Evolutionary conservation across 2,113 vertebrate species (phyloP), one percentile per base, ranked within the genome.

Genomic region (Catharus minimus): DNA sequence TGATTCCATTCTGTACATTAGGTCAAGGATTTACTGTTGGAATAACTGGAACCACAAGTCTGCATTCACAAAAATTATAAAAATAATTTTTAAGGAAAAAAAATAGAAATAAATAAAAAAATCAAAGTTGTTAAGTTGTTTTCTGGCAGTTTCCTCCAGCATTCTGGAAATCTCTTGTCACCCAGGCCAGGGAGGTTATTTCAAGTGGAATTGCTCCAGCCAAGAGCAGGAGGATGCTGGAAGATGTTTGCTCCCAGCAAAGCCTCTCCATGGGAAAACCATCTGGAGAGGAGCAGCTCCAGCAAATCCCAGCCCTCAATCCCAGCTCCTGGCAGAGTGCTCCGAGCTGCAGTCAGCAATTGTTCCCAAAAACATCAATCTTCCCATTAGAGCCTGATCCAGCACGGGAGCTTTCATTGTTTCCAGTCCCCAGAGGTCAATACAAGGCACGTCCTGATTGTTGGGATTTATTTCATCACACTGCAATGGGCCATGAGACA

Each of bases 381-480:
- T 86, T 49, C 82, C 71, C 85, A 52, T 88, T 80, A n/a, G 4
- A 5, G 52, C 41, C 67, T 44, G 47, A 64, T 86, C 47, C 56
- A 81, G 73, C 8, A 7, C 79, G 71, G 30, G 19, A 60, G 68
- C 33, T 89, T 83, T 66, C 88, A 86, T 53, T 95, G 79, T 90
- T 68, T 82, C 49, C 1, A 0, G 36, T 92, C 93, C 79, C 94
- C 77, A 41, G 85, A 88, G 93, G 93, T 88, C 72, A 44, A 64
- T 7, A 74, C 44, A 66, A 88, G 68, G 62, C 92, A 85, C 0
- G 7, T 72, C 33, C 82, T 62, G 56, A 85, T 67, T 74, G 71
- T 62, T 73, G 85, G 64, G 82, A 92, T 95, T 96, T 60, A 50
- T 83, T 91, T 71, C 83, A 81, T 72, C 89, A 75, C 72, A 60